Conservation (phyloP, 1,140 invertebrate species). For the Brachionus paranguensis region DNA sequence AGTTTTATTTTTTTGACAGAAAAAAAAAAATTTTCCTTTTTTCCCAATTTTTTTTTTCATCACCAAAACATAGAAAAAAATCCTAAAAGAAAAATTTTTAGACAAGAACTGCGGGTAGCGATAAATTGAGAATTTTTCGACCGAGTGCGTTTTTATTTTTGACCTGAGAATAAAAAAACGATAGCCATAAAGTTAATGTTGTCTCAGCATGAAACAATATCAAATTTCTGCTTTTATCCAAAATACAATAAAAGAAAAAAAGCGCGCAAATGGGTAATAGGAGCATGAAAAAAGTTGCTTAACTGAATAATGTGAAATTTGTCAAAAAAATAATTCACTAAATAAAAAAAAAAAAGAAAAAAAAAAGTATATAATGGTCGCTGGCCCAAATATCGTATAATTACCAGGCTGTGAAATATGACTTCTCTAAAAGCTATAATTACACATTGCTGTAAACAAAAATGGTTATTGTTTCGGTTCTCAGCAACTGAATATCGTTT, state of each 20-base stretch:
- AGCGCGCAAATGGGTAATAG: not conserved
- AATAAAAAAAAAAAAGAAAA: not conserved
- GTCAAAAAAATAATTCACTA: constrained; percentile 18
- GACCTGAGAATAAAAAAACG: not conserved
- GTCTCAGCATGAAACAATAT: constrained; percentile 18
- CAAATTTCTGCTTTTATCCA: not conserved
- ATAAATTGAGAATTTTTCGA: not conserved
- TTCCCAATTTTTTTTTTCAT: too few species aligned
- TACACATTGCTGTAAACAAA: not conserved
- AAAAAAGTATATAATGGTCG: not conserved
- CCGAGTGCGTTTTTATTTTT: not conserved
- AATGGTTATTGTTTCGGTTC: not conserved
- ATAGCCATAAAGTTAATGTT: constrained; percentile 6
- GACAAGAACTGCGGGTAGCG: not conserved
- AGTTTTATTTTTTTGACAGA: not conserved
- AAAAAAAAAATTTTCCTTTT: not conserved
- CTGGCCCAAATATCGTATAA: not conserved
- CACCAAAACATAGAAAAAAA: not conserved
- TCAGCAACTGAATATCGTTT: not conserved
- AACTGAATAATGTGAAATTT: constrained; percentile 18
- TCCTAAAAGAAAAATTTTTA: not conserved
- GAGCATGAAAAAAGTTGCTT: constrained; percentile 1
- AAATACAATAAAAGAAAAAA: not conserved
- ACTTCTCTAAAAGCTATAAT: not conserved
- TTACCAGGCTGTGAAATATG: not conserved